phyloP scores from a whole-genome alignment of 2,888 invertebrate genomes.

The Eristalis intricaria region DNA sequence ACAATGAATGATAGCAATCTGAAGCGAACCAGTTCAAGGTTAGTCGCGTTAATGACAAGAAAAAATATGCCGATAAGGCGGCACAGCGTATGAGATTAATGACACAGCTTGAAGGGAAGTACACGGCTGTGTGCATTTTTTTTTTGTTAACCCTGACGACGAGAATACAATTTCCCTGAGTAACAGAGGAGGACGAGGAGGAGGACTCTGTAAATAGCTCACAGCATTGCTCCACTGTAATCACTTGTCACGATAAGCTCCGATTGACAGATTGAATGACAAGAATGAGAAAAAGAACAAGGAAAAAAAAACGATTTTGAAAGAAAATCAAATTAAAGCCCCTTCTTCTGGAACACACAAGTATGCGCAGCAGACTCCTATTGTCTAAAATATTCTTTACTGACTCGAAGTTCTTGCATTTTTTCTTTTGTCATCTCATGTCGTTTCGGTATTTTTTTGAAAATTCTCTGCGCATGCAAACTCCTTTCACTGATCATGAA shows the following conservation, averaged over 20 bases:
- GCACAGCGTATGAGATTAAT: not conserved
- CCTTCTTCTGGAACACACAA: conserved; percentile 18
- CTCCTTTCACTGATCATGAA: conserved; percentile 31
- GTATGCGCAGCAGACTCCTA: not conserved
- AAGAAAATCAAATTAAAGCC: conserved; percentile 18
- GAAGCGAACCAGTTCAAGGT: conserved; percentile 2
- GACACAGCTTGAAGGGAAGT: not conserved
- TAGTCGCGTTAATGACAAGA: not conserved
- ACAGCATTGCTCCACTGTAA: too few species aligned
- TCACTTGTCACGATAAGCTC: not conserved
- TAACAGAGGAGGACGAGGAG: too few species aligned
- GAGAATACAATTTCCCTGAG: too few species aligned
- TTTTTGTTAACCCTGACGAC: too few species aligned
- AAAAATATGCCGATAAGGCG: not conserved
- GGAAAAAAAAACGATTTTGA: too few species aligned
- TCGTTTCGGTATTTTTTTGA: not conserved
- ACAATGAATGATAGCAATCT: not conserved
- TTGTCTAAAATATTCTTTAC: conserved; percentile 23
- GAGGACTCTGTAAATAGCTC: too few species aligned
- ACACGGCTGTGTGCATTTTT: too few species aligned
- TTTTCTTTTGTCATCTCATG: conserved; percentile 2
- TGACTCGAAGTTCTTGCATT: conserved; percentile 3
- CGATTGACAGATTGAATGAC: not conserved
- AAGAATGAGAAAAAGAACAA: not conserved
- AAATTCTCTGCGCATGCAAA: conserved; percentile 31